These are phyloP conservation scores for Xestobium rufovillosum DNA, from an alignment of 2,888 invertebrate genomes.

Conservation along the genomic window DNA sequence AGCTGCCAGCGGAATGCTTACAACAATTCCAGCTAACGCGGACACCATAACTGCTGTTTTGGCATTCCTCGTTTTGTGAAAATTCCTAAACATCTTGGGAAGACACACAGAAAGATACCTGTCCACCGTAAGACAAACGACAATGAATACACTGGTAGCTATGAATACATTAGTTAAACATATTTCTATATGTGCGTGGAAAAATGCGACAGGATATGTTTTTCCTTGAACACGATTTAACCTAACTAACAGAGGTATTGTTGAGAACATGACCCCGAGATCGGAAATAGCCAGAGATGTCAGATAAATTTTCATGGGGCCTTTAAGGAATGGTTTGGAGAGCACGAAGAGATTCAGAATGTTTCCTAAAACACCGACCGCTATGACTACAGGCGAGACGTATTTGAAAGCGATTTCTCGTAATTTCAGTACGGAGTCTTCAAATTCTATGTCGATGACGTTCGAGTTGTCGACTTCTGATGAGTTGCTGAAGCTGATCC, in stretches of 20 bases:
- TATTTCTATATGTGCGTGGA: not conserved
- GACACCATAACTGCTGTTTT: not conserved
- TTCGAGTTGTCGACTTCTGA: not conserved
- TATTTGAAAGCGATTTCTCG: not conserved
- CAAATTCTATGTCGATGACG: conserved; percentile 1
- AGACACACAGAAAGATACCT: not conserved
- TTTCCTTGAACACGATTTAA: not conserved
- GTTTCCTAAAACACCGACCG: conserved; percentile 1
- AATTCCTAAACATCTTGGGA: not conserved
- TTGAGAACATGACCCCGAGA: not conserved
- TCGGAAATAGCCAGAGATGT: not conserved
- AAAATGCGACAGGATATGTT: not conserved
- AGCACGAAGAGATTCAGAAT: not conserved
- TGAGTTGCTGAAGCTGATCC: not conserved
- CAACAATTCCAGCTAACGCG: not conserved
- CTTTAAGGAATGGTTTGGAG: conserved; percentile 1
- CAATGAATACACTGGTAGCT: not conserved
- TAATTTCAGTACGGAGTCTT: no score
- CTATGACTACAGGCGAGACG: not conserved
- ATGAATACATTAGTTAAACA: not conserved
- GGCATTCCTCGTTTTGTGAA: not conserved
- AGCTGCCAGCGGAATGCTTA: not conserved
- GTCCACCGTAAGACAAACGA: not conserved
- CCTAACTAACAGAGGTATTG: not conserved
- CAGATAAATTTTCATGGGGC: not conserved